phyloP scores from a whole-genome alignment of 2,113 vertebrate genomes.

The Brienomyrus longianalis region DNA sequence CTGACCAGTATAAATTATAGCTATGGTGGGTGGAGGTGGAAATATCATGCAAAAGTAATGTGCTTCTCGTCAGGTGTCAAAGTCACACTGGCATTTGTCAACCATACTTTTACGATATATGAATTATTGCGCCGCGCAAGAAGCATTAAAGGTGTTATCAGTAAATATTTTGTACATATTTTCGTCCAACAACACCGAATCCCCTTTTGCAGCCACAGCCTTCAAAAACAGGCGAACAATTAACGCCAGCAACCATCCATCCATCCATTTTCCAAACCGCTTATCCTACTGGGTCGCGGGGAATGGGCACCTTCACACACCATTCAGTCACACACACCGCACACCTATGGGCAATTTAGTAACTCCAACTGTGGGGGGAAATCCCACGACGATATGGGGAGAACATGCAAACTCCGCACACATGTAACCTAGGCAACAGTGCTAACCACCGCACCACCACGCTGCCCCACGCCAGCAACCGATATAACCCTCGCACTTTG shows the following conservation, averaged over 20 bases:
- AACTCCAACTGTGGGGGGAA: no score
- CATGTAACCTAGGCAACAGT: no score
- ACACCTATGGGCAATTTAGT: no score
- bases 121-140: background rate
- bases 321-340: no score
- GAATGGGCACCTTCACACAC: no score
- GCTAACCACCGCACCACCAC: no score
- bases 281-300: no score
- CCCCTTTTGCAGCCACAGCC: background rate
- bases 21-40: background rate
- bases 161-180: background rate
- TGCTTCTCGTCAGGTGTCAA: background rate
- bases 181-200: background rate
- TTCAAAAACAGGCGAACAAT: background rate
- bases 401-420: no score
- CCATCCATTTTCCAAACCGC: no score
- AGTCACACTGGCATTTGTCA: background rate
- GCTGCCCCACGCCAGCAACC: no score
- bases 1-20: background rate
- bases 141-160: background rate
- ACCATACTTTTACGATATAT: background rate
- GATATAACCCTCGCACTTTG: no score
- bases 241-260: background rate
- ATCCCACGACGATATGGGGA: no score
- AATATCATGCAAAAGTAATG: background rate